Conservation (phyloP, 2,113 vertebrate genomes). For the Thinocorus orbignyianus region DNA sequence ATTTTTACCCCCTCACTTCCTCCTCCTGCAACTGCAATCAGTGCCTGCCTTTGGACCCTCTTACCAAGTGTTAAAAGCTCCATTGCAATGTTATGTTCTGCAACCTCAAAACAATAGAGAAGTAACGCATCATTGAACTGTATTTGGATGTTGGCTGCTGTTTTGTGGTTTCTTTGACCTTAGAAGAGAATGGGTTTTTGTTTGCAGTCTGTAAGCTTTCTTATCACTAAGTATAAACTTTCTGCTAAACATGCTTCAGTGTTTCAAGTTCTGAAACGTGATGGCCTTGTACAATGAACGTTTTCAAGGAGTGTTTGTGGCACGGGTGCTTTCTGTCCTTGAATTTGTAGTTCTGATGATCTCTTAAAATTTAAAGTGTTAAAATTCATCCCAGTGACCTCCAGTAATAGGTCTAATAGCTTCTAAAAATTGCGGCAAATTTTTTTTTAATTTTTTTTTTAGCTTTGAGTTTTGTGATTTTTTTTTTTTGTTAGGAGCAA, state of each 20-base stretch:
- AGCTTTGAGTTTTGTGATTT: not conserved
- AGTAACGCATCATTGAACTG: not conserved
- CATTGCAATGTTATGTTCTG: not conserved
- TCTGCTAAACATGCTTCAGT: constrained; percentile 5
- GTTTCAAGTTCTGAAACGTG: constrained; percentile 35
- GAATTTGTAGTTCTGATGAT: not conserved
- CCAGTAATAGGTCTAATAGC: not conserved
- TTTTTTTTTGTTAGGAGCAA: not conserved
- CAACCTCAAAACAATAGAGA: not conserved
- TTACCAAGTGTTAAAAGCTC: not conserved
- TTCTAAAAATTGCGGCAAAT: not conserved
- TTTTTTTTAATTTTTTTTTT: not conserved
- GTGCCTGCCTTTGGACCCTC: not conserved
- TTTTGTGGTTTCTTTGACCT: constrained; percentile 33
- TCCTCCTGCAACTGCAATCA: not conserved
- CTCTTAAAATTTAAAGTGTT: not conserved
- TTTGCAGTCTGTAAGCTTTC: constrained; percentile 18
- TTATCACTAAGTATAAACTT: constrained; percentile 1
- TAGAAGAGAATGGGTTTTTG: constrained; percentile 53
- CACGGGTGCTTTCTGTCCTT: not conserved
- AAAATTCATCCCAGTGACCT: not conserved
- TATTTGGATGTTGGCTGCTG: not conserved
- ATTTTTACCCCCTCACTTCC: not conserved
- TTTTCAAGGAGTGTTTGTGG: not conserved
- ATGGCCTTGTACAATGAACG: constrained; percentile 2